These are phyloP conservation scores for Dryomyza anilis DNA, from an alignment of 2,888 invertebrate genomes.

Conservation along the genomic window DNA sequence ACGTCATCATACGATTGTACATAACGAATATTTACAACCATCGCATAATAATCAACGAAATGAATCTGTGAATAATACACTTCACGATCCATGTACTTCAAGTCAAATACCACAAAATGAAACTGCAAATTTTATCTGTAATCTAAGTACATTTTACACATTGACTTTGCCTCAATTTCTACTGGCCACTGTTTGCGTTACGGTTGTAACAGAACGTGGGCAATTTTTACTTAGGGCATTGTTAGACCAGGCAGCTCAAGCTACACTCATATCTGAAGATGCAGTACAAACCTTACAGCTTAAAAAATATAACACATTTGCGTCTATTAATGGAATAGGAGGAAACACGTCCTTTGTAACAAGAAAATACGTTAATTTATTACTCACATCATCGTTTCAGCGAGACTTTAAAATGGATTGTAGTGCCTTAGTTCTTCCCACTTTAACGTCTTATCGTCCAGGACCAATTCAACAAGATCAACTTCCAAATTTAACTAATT, in stretches of 20 bases:
- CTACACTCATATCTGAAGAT: conserved; percentile 21
- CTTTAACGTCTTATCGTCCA: conserved; percentile 20
- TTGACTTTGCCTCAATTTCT: conserved; percentile 20
- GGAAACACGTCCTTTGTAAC: not conserved
- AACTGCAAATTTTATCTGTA: not conserved
- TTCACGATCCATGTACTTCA: not conserved
- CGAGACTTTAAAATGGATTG: conserved; percentile 17
- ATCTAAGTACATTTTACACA: not conserved
- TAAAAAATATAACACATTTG: conserved; percentile 5
- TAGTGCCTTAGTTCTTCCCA: conserved; percentile 19
- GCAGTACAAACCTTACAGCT: conserved; percentile 17
- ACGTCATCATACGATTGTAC: not conserved
- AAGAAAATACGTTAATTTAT: conserved; percentile 13
- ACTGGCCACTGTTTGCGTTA: conserved; percentile 17
- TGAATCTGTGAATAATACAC: not conserved
- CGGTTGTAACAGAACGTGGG: conserved; percentile 5
- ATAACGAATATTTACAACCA: not conserved
- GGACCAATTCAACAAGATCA: not conserved
- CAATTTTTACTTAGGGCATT: conserved; percentile 16
- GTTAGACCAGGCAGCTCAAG: conserved; percentile 26
- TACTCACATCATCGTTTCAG: conserved; percentile 11
- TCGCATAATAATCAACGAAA: not conserved
- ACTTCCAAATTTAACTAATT: conserved; percentile 7
- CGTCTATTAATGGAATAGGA: conserved; percentile 19
- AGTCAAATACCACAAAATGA: no score